Evolutionary conservation across 1,140 invertebrate genomes (phyloP).

Genomic region (Lutraria rhynchaena): DNA sequence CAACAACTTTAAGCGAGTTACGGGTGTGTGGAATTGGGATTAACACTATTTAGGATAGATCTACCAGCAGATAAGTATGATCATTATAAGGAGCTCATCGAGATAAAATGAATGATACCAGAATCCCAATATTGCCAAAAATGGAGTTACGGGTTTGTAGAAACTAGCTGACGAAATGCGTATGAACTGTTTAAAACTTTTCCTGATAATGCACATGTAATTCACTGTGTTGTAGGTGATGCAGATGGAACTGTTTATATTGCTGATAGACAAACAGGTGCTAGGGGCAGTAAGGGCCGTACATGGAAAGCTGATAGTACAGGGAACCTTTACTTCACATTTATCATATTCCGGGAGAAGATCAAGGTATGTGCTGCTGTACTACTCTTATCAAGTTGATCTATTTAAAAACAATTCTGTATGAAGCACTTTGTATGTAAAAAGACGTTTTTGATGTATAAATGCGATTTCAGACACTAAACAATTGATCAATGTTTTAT

Average conservation of each 20-base stretch:
- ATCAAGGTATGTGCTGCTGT: not conserved
- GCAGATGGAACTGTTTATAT: constrained; percentile 66
- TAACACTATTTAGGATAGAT: too few species aligned
- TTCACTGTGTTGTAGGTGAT: constrained; percentile 59
- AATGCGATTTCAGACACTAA: not conserved
- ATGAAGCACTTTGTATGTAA: not conserved
- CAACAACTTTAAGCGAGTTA: too few species aligned
- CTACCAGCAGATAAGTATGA: too few species aligned
- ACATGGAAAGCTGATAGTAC: constrained; percentile 67
- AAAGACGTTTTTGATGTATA: not conserved
- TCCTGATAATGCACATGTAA: not conserved
- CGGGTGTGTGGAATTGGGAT: too few species aligned
- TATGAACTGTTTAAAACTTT: not conserved
- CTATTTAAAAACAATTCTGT: not conserved
- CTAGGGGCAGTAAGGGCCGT: constrained; percentile 66
- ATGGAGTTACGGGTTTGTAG: too few species aligned
- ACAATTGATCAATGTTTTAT: too few species aligned
- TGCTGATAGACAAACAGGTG: constrained; percentile 68
- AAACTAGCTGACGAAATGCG: not conserved
- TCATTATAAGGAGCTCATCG: too few species aligned
- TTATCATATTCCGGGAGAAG: constrained; percentile 44
- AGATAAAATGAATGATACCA: too few species aligned
- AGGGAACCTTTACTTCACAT: constrained; percentile 70
- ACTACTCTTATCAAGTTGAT: not conserved
- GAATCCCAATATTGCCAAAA: too few species aligned